Evolutionary conservation across 2,797 vertebrate genomes (phyloP), one percentile per base, ranked within the genome.

Genomic region (Allobates femoralis): DNA sequence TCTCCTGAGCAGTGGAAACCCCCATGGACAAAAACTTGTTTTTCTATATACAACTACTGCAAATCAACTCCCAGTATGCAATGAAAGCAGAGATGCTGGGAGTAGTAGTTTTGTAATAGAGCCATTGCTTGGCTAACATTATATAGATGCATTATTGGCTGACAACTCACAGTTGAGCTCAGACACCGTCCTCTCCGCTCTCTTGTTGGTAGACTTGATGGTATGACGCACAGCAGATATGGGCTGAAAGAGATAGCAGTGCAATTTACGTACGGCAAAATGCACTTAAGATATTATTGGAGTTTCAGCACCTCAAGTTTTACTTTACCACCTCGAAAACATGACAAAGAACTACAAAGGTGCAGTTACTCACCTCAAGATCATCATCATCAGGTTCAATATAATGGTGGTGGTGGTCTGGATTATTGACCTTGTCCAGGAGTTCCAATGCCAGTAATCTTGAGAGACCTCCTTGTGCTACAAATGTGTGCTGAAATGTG

Each of bases 141-240:
- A 58, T 6, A 10, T 0, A 23, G 5, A 10, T 2, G 18, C 2
- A 5, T 21, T 10, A 1, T 21, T 30, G 23, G 96, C 97, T 95
- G 93, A 98, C 97, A 98, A 97, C 98, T 96, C 93, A 99, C 98
- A 98, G 91, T 99, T 96, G 1, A 99, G 97, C 95, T 99, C 98
- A 0, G 98, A 99, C 0, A 95, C 97, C 0, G 98, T 99, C 89
- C 96, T 96, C 90, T 98, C 97, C 2, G 97, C 96, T 91, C 97
- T 92, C 82, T 97, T 96, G 93, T 96, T 98, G 51, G 95, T 96
- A 76, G 98, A 99, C 87, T 97, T 97, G 92, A 99, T 99, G n/a
- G 98, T 99, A 89, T 98, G 97, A 88, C 97, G 96, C 90, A 97
- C 96, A 0, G 94, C 92, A 5, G 96, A 92, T 79, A 96, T 93